phyloP scores from a whole-genome alignment of 2,888 invertebrate species.

The Agrilus biguttatus region DNA sequence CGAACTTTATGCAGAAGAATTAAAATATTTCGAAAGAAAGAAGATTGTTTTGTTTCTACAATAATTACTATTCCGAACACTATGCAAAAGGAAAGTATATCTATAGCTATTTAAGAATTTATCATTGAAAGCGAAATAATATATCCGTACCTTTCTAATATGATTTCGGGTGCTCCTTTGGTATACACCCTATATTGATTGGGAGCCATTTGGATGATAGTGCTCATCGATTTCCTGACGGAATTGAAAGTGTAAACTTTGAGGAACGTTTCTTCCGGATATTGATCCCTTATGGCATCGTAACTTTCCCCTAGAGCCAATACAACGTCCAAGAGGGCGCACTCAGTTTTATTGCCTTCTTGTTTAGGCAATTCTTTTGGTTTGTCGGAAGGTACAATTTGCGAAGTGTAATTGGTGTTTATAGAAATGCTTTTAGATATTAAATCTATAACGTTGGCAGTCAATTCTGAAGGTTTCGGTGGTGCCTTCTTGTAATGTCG shows the following conservation, averaged over 20 bases:
- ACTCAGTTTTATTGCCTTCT: conserved; percentile 99
- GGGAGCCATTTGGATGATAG: conserved; percentile 76
- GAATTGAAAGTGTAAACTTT: conserved; percentile 98
- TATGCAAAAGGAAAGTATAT: too few relatives aligned
- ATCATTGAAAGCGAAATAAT: too few relatives aligned
- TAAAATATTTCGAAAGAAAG: too few relatives aligned
- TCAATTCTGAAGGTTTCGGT: conserved; percentile 68
- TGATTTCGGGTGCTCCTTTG: conserved; percentile 98
- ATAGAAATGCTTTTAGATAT: conserved; percentile 79
- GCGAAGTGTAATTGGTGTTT: conserved; percentile 95
- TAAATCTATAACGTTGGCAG: conserved; percentile 66
- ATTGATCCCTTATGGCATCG: conserved; percentile 78
- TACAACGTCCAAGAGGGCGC: conserved; percentile 91
- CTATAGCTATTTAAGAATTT: too few relatives aligned
- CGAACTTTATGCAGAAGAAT: too few relatives aligned
- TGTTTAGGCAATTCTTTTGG: conserved; percentile 78
- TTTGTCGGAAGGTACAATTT: conserved; percentile 71
- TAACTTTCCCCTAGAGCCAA: conserved; percentile 81
- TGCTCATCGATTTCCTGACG: conserved; percentile 97
- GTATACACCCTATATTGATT: conserved; percentile 86
- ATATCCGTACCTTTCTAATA: conserved; percentile 93
- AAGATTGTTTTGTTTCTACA: too few relatives aligned
- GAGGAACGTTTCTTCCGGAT: conserved; percentile 84
- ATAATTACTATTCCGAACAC: too few relatives aligned
- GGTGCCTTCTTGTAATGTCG: conserved; percentile 80